A percentile compares a stretch with the other conserved stretches of the same genome.
Evolutionary conservation across 2,888 invertebrate genomes (phyloP).

Genomic region (Tortricodes alternella): DNA sequence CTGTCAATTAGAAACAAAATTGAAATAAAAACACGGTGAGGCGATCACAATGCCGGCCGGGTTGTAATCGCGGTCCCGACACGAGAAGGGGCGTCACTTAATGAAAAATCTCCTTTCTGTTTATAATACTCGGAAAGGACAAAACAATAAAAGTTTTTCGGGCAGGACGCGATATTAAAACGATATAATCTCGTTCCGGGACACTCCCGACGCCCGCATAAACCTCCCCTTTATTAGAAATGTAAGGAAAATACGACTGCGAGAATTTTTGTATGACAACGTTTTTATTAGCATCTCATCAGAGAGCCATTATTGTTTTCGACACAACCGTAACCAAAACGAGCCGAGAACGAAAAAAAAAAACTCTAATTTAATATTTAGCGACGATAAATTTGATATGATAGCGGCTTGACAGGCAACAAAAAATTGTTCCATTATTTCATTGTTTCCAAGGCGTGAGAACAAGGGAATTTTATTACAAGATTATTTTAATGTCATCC

Average conservation of each 20-base stretch:
- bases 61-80: constrained; percentile 62
- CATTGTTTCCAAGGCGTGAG: constrained; percentile 24
- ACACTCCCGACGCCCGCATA: constrained; percentile 46
- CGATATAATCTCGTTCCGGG: constrained; percentile 68
- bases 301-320: constrained; percentile 56
- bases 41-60: constrained; percentile 56
- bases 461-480: constrained; percentile 42
- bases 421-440: constrained; percentile 37
- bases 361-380: constrained; percentile 61
- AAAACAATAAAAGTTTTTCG: constrained; percentile 74
- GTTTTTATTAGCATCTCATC: constrained; percentile 69
- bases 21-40: constrained; percentile 63
- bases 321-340: constrained; percentile 42
- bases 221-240: constrained; percentile 69
- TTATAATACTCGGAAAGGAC: constrained; percentile 63
- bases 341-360: constrained; percentile 43
- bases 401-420: constrained; percentile 47
- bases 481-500: constrained; percentile 23
- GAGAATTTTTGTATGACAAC: constrained; percentile 61
- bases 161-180: constrained; percentile 72
- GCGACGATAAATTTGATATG: constrained; percentile 50
- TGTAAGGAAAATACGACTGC: constrained; percentile 59
- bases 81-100: constrained; percentile 63
- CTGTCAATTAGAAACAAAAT: constrained; percentile 68
- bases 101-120: constrained; percentile 68